A percentile compares a stretch with the other conserved stretches of the same genome.
Evolutionary conservation across 2,888 invertebrate species (phyloP).

Genomic region (Cephus runcator): DNA sequence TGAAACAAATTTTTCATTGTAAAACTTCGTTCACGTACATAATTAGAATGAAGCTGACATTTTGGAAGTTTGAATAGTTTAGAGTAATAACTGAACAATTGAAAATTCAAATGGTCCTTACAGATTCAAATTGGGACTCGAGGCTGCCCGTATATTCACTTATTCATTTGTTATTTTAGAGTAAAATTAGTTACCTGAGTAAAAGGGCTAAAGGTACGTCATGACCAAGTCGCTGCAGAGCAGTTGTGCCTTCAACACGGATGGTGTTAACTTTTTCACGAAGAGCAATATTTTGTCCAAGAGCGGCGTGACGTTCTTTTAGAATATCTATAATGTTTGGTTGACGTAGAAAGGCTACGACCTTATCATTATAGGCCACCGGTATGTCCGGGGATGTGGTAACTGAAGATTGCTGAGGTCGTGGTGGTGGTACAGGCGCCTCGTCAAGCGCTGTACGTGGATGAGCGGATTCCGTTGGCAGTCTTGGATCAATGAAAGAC

Average conservation of each 20-base stretch:
- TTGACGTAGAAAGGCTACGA: slow-evolving; percentile 94
- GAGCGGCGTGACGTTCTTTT: slow-evolving; percentile 81
- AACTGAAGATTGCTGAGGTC: slow-evolving; percentile 70
- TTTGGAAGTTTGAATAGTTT: not conserved
- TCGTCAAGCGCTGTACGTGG: slow-evolving; percentile 68
- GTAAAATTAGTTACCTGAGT: slow-evolving; percentile 77
- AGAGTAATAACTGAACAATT: not conserved
- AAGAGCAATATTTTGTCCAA: slow-evolving; percentile 77
- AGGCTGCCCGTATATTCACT: no score
- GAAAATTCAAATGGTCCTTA: no score
- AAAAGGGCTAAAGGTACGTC: slow-evolving; percentile 94
- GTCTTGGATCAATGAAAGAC: slow-evolving; percentile 96
- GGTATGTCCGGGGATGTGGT: slow-evolving; percentile 77
- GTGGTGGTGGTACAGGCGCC: slow-evolving; percentile 82
- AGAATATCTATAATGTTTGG: slow-evolving; percentile 93
- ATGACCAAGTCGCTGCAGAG: slow-evolving; percentile 86
- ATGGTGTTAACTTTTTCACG: slow-evolving; percentile 90
- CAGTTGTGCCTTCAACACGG: slow-evolving; percentile 87
- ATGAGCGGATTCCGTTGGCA: slow-evolving; percentile 84
- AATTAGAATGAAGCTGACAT: not conserved
- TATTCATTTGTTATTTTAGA: not conserved
- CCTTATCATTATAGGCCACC: slow-evolving; percentile 94
- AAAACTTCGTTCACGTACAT: not conserved
- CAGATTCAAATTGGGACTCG: no score
- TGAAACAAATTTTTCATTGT: slow-evolving; percentile 67